Evolutionary conservation across 2,888 invertebrate genomes (phyloP), one percentile per base, ranked within the genome.

Genomic region (Diploptera punctata): DNA sequence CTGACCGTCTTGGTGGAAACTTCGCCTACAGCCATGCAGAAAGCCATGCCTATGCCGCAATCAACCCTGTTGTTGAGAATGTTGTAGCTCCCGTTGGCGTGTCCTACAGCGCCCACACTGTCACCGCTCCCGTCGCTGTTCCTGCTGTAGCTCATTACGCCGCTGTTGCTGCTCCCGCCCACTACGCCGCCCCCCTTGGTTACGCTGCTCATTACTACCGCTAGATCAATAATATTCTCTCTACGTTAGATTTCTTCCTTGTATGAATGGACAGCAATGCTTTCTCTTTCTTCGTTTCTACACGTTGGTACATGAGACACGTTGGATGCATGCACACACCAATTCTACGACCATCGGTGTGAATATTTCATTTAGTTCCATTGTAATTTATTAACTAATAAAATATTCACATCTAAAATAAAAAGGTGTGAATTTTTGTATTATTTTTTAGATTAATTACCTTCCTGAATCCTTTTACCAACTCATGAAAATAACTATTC

Each of bases 11-110:
- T 71, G 86, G 86, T 69, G 86, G 86, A 71, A 87, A 85, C 81
- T 87, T 87, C 79, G 86, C 86, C 47, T 87, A 87, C 81, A 85
- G 84, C 77, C 83, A 84, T 57, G 81, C 84, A 62, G 86, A 87
- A 80, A 84, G 83, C 74, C 86, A 86, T 77, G 86, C 86, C 21
- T 86, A 86, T 79, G 81, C 84, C 71, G 81, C 83, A 33, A 78
- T 84, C 76, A 78, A 80, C 75, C 85, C 85, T 70, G 79, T 84
- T 54, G 79, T 84, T 70, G 78, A 79, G 74, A 79, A 81, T 74
- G 80, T 82, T 18, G 77, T 78, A 65, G 77, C 78, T 49, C 82
- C 83, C 68, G 81, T 82, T 47, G 83, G 80, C 72, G 81, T 83
- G 70, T 78, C 80, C 74, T 81, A 82, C 80, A 73, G 76, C 72